phyloP scores from a whole-genome alignment of 2,797 vertebrate species.

The Spea hammondii region DNA sequence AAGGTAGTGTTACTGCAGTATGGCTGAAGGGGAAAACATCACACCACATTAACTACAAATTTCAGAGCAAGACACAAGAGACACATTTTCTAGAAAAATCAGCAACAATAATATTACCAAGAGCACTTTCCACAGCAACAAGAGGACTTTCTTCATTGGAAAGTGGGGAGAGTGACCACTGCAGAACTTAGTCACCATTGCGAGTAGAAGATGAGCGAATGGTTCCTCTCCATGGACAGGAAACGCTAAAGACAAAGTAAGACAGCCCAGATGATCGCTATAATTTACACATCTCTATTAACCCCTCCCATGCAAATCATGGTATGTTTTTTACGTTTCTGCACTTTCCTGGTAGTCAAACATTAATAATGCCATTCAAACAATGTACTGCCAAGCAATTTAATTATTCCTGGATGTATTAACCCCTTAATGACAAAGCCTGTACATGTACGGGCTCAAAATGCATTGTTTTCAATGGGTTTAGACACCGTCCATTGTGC shows the following conservation, averaged over 20 bases:
- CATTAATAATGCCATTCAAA: no score
- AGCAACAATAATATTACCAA: slow-evolving; percentile 73
- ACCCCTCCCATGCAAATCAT: no score
- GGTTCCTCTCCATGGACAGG: slow-evolving; percentile 85
- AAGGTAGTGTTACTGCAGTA: no score
- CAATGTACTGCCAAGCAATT: no score
- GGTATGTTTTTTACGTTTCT: no score
- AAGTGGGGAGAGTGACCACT: slow-evolving; percentile 91
- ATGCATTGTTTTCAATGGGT: no score
- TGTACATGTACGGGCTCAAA: no score
- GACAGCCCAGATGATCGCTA: background rate
- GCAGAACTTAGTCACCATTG: slow-evolving; percentile 95
- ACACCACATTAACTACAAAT: background rate
- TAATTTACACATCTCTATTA: no score
- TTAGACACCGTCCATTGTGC: no score
- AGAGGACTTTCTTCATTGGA: slow-evolving; percentile 94
- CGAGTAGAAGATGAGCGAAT: slow-evolving; percentile 88
- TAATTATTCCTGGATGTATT: no score
- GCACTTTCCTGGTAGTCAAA: no score
- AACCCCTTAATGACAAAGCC: no score
- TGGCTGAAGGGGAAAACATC: background rate
- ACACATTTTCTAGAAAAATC: background rate
- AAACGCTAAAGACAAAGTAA: slow-evolving; percentile 55
- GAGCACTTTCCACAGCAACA: slow-evolving; percentile 92
- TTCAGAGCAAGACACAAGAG: background rate